Evolutionary conservation across 2,797 vertebrate species (phyloP), one percentile per base, ranked within the genome.

Genomic region (Clarias platycephalus): DNA sequence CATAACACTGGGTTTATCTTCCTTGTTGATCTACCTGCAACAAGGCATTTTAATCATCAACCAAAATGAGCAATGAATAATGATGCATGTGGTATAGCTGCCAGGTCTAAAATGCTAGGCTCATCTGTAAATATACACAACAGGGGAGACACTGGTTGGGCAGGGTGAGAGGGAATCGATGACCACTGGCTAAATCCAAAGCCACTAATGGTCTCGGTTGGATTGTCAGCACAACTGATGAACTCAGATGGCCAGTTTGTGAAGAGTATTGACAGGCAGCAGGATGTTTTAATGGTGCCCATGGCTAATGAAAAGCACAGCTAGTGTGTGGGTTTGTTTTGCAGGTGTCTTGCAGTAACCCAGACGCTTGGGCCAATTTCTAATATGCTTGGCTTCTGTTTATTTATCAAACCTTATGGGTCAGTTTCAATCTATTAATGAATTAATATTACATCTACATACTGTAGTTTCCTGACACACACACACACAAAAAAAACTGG

Each of bases 401-500:
- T 26, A 12, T 80, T 67, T 53, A 86, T 86, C 81, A 87, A 87
- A 90, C 78, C 78, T 31, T 68, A 74, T 76, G 71, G 84, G 79
- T 79, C 66, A 78, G 55, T 82, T 86, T 49, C 72, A 79, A 64
- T 37, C 62, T 10, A 79, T 79, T n/a, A 44, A 44, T 63, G n/a
- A 78, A 89, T 88, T 85, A 88, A 75, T 88, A 83, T 86, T 74
- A 87, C 77, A 86, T 78, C 34, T 62, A 26, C 60, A 82, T 84
- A 87, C 85, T 87, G 86, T 89, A 87, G 90, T 91, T 90, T 90
- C 91, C 75, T 34, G 28, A 34, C 34, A 34, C n/a, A 34, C 31
- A 34, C 1, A 1, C 1, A 34, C 4, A 53, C 28, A 13, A 10
- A 13, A 5, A 28, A 67, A 84, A 60, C 63, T 70, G 82, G 79